Evolutionary conservation across 1,140 invertebrate species (phyloP).

Genomic region (Pseudomyrmex pallidus): DNA sequence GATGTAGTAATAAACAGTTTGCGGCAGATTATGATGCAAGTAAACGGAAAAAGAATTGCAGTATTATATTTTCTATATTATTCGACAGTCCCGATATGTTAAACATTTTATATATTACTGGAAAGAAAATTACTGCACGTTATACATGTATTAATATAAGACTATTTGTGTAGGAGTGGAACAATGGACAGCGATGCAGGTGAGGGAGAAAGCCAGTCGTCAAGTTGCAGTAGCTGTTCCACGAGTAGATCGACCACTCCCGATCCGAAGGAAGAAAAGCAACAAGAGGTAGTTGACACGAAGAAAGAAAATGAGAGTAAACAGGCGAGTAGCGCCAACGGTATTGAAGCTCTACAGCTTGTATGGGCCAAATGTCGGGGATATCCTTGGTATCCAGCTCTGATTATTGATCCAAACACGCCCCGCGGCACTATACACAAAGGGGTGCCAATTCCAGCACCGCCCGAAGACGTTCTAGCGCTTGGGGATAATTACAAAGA

Average conservation of each 20-base stretch:
- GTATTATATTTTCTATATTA: neutral
- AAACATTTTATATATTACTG: no score
- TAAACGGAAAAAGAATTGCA: neutral
- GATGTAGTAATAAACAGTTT: no score
- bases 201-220: slow-evolving; percentile 83
- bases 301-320: slow-evolving; percentile 76
- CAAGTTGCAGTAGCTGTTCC: slow-evolving; percentile 84
- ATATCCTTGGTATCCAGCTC: slow-evolving; percentile 98
- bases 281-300: slow-evolving; percentile 72
- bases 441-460: slow-evolving; percentile 96
- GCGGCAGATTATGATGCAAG: neutral
- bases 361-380: slow-evolving; percentile 99
- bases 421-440: slow-evolving; percentile 96
- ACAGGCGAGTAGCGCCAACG: slow-evolving; percentile 66
- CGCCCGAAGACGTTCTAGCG: slow-evolving; percentile 95
- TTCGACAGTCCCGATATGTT: no score
- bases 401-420: slow-evolving; percentile 97
- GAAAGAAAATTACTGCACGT: neutral
- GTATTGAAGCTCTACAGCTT: slow-evolving; percentile 92
- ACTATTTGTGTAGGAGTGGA: slow-evolving; percentile 78
- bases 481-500: slow-evolving; percentile 92
- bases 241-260: slow-evolving; percentile 81
- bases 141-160: neutral
- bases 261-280: slow-evolving; percentile 75
- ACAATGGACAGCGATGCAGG: slow-evolving; percentile 82